Evolutionary conservation across 2,797 vertebrate genomes (phyloP).

Genomic region (Synanceia verrucosa): DNA sequence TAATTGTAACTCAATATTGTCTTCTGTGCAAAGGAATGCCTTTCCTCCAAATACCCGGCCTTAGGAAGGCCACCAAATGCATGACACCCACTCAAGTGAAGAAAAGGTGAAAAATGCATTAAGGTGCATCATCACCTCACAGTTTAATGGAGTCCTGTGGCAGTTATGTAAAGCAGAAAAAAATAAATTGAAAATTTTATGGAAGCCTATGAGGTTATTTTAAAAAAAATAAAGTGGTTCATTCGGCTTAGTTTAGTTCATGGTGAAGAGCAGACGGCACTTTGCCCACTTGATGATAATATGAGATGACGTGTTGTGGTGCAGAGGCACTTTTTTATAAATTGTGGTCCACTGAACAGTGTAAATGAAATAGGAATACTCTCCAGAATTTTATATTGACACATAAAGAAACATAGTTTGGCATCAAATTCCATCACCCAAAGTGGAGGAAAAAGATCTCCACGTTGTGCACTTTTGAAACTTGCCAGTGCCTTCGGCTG

Average conservation of each 20-base stretch:
- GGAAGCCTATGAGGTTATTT: neutral
- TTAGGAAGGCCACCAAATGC: neutral
- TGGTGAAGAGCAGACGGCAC: neutral
- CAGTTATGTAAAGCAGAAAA: constrained; percentile 1
- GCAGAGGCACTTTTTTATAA: neutral
- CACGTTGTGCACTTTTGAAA: neutral
- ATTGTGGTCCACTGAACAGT: constrained; percentile 1
- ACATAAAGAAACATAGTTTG: constrained; percentile 25
- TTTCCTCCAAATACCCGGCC: neutral
- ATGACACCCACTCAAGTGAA: neutral
- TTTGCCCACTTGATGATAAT: constrained; percentile 26
- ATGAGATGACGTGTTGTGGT: neutral
- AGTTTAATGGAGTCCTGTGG: neutral
- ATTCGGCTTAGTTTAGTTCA: constrained; percentile 13
- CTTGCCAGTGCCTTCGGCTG: constrained; percentile 14
- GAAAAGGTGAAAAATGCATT: constrained; percentile 3
- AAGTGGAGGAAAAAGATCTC: constrained; percentile 14
- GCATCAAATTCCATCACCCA: constrained; percentile 21
- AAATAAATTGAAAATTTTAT: constrained; percentile 5
- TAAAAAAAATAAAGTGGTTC: constrained; percentile 1
- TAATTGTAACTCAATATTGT: constrained; percentile 8
- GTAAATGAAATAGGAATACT: neutral
- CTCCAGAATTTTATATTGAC: constrained; percentile 25
- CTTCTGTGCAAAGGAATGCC: neutral
- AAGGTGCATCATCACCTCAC: neutral